Conservation (phyloP, 2,888 invertebrate genomes). For the Tachina lurida region DNA sequence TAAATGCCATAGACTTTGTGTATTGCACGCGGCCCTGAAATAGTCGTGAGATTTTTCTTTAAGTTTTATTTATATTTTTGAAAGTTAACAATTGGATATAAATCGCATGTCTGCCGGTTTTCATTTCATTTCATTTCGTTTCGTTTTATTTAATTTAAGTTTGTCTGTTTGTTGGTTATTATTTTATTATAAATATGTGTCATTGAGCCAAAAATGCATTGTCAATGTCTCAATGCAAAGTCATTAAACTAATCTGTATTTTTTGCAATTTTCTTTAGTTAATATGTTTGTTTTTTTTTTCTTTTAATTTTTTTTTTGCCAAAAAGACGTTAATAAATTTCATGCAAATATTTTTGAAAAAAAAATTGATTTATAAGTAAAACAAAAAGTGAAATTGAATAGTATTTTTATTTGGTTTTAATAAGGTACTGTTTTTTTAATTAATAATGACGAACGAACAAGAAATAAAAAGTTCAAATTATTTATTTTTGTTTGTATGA, state of each 20-base stretch:
- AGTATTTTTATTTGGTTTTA: constrained; percentile 41
- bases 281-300: background rate
- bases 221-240: constrained; percentile 66
- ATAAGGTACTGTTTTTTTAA: constrained; percentile 36
- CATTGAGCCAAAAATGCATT: constrained; percentile 70
- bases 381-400: constrained; percentile 63
- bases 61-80: constrained; percentile 23
- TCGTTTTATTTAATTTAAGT: constrained; percentile 34
- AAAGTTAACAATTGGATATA: constrained; percentile 60
- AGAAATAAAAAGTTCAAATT: constrained; percentile 13
- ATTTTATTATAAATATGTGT: constrained; percentile 68
- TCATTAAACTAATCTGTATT: constrained; percentile 58
- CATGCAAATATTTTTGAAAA: constrained; percentile 16
- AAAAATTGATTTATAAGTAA: constrained; percentile 62
- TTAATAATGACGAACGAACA: background rate
- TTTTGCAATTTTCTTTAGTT: constrained; percentile 4
- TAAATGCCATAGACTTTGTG: constrained; percentile 3
- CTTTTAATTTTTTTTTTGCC: background rate
- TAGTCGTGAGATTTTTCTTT: constrained; percentile 67
- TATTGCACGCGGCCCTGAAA: constrained; percentile 56
- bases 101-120: constrained; percentile 65
- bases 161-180: constrained; percentile 47
- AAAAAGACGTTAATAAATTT: constrained; percentile 42
- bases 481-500: background rate
- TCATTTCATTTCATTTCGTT: constrained; percentile 30